A percentile compares a stretch with the other conserved stretches of the same genome.
These are phyloP conservation scores for Gila robusta DNA, from an alignment of 2,797 vertebrate species.

Conservation along the genomic window DNA sequence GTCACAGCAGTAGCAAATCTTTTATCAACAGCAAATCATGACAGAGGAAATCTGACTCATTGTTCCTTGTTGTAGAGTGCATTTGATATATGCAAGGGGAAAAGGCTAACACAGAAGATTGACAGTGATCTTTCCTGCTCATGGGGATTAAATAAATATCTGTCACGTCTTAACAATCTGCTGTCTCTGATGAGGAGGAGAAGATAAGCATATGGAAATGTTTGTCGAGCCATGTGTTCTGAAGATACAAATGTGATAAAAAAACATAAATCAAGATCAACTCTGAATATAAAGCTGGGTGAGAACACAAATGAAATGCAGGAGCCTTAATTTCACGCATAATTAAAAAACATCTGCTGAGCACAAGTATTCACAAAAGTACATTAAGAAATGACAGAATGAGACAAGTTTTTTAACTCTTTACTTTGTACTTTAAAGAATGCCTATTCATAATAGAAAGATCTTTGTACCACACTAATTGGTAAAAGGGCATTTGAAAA, in stretches of 20 bases:
- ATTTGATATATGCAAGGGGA: conserved; percentile 17
- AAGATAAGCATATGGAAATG: conserved; percentile 37
- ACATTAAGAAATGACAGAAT: conserved; percentile 1
- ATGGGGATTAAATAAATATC: conserved; percentile 28
- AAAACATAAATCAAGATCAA: conserved; percentile 8
- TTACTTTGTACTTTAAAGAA: conserved; percentile 1
- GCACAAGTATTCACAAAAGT: not conserved
- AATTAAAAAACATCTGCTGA: conserved; percentile 49
- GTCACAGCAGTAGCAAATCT: conserved; percentile 17
- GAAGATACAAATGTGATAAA: not conserved
- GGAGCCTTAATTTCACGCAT: conserved; percentile 20
- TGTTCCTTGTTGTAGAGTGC: not conserved
- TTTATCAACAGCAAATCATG: conserved; percentile 35
- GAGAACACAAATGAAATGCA: not conserved
- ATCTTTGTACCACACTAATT: not conserved
- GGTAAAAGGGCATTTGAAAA: not conserved
- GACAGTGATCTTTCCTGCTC: conserved; percentile 33
- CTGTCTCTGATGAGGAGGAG: conserved; percentile 28
- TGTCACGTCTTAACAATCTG: conserved; percentile 36
- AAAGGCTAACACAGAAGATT: conserved; percentile 50
- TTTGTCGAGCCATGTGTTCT: conserved; percentile 36
- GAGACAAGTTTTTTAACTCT: not conserved
- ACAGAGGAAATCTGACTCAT: conserved; percentile 10
- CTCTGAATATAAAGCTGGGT: conserved; percentile 7
- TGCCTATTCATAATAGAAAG: not conserved